Percentiles rank a stretch among this genome's conserved stretches.
These are phyloP conservation scores for Muntiacus reevesi DNA, from an alignment of 2,113 vertebrate genomes.

Conservation along the genomic window DNA sequence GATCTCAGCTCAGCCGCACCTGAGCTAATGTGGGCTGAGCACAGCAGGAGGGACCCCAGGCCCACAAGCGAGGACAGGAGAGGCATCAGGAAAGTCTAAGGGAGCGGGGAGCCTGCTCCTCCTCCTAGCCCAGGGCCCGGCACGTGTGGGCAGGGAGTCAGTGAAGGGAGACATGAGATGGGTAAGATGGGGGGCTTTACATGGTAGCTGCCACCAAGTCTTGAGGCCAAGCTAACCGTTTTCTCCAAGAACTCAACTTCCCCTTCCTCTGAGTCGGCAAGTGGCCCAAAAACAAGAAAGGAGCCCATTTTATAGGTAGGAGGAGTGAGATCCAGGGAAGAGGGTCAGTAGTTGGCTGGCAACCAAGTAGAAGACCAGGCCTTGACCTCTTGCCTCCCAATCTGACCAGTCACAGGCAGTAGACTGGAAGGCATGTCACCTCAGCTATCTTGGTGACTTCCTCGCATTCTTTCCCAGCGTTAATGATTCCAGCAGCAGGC, in stretches of 20 bases:
- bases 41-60: background rate
- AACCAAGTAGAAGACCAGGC: background rate
- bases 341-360: background rate
- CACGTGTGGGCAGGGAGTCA: background rate
- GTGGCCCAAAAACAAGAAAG: background rate
- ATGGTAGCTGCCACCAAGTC: background rate
- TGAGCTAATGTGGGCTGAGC: accelerated
- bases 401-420: background rate
- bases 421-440: background rate
- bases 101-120: background rate
- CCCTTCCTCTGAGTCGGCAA: background rate
- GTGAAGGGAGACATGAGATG: background rate
- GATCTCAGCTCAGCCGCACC: background rate
- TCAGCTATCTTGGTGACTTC: constrained; percentile 49
- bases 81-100: background rate
- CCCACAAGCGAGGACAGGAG: accelerated
- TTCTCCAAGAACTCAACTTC: background rate
- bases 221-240: background rate
- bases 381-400: constrained; percentile 17
- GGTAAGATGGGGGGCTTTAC: background rate
- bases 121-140: background rate
- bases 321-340: background rate
- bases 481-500: constrained; percentile 49
- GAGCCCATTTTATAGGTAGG: background rate
- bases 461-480: constrained; percentile 62